Base-by-base conservation (phyloP, 2,888 invertebrate genomes). In the Gortyna flavago region DNA sequence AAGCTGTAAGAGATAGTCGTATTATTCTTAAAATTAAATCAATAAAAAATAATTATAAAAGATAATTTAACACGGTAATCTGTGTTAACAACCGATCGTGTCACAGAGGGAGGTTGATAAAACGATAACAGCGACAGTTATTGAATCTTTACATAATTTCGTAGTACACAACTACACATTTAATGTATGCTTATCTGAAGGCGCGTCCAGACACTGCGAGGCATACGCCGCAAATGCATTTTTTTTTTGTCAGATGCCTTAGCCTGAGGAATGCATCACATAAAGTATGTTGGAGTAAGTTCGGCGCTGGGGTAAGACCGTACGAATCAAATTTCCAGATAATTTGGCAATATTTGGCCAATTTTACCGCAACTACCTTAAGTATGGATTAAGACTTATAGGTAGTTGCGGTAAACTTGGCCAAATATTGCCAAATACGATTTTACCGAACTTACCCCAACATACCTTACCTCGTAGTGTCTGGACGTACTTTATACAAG, bases 61-160 rank as follows among this genome's bases (percentile, higher is more conserved):
- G 11, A 44, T 79, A 38, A 80, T 48, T 44, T 66, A 54, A 54
- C 13, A 35, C 8, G 66, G 25, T 38, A 44, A 83, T 61, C 32
- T 38, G 38, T 61, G 41, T 62, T 70, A 70, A 62, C 13, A 9
- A 25, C 41, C 11, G 0, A 29, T 54, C 5, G 13, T 44, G 59
- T 38, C 48, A 64, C 6, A 1, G 25, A 62, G 21, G 4, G 5
- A 62, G 21, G 4, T 2, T 1, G 25, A 54, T 71, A 68, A 38
- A 9, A 4, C 11, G 29, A 54, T 64, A 72, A 54, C 6, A 54
- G 16, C 18, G 1, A n/a, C 41, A 59, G n/a, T 51, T 54, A 51
- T 61, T 72, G 8, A 61, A 82, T 64, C 41, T 38, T n/a, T 64
- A 8, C 16, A 2, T 44, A 66, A 68, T 32, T 38, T 18, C 1